These are phyloP conservation scores for Amphiprion clarkii DNA, from an alignment of 2,797 vertebrate genomes.

Conservation along the genomic window DNA sequence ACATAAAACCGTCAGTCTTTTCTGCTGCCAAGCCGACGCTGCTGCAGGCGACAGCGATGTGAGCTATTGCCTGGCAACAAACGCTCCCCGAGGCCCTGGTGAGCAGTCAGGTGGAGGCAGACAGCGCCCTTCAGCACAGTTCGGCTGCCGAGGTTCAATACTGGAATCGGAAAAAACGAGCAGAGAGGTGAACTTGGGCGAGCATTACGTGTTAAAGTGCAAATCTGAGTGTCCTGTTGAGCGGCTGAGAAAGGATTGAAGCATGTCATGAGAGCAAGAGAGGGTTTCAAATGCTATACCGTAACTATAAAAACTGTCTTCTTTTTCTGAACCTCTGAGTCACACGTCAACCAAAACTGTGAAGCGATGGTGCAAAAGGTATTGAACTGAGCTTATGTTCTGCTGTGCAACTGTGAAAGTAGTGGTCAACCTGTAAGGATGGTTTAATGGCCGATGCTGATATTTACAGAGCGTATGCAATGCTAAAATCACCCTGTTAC, in stretches of 20 bases:
- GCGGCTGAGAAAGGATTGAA: background rate
- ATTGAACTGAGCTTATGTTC: too few relatives aligned
- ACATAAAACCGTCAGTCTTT: slow-evolving; percentile 39
- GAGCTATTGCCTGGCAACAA: slow-evolving; percentile 79
- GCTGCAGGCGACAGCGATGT: slow-evolving; percentile 62
- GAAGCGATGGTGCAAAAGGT: too few relatives aligned
- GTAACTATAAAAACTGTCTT: background rate
- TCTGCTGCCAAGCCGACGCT: slow-evolving; percentile 41
- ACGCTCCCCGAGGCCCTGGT: slow-evolving; percentile 58
- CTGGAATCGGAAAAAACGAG: slow-evolving; percentile 3
- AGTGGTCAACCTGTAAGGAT: too few relatives aligned
- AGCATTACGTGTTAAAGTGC: background rate
- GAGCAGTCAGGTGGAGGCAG: slow-evolving; percentile 70
- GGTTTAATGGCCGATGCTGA: too few relatives aligned
- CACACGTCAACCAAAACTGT: background rate
- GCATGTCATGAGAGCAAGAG: background rate
- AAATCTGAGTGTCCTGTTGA: slow-evolving; percentile 19
- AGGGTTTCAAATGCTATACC: background rate
- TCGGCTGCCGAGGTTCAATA: slow-evolving; percentile 28
- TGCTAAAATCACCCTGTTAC: too few relatives aligned
- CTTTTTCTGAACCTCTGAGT: background rate
- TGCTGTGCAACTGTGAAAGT: too few relatives aligned
- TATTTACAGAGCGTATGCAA: too few relatives aligned
- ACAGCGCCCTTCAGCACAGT: slow-evolving; percentile 52
- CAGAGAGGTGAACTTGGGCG: slow-evolving; percentile 22